Evolutionary conservation across 92 coral and sea anemone genomes (phyloP).

Genomic region (Epizoanthus illoricatus): DNA sequence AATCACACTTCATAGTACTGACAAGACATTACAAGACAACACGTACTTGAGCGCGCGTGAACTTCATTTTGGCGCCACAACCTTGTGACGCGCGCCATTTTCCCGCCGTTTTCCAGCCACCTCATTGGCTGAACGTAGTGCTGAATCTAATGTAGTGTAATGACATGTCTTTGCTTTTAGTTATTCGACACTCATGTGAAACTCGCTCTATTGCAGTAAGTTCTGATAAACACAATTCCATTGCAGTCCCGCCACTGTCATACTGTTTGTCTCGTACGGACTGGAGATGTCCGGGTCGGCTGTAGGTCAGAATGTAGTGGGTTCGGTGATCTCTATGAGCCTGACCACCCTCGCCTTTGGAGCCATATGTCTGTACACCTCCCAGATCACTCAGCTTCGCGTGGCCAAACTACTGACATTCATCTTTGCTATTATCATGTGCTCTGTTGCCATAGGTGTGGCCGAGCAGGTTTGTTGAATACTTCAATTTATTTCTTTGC

Average conservation of each 20-base stretch:
- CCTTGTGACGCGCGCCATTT: too few relatives aligned
- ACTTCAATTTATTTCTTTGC: too few relatives aligned
- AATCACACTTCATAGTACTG: too few relatives aligned
- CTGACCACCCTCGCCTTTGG: conserved; percentile 29
- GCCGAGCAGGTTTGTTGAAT: conserved; percentile 49
- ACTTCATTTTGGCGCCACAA: too few relatives aligned
- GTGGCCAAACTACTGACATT: conserved; percentile 65
- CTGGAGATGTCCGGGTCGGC: conserved; percentile 41
- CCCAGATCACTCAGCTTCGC: conserved; percentile 50
- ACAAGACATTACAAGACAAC: too few relatives aligned
- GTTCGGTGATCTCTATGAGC: conserved; percentile 27
- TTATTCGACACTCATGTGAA: too few relatives aligned
- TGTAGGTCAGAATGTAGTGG: conserved; percentile 34
- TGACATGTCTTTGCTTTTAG: too few relatives aligned
- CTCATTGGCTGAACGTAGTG: too few relatives aligned
- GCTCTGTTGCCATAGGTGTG: conserved; percentile 57
- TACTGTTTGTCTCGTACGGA: conserved; percentile 57
- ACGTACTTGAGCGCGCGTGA: too few relatives aligned
- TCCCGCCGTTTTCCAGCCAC: too few relatives aligned
- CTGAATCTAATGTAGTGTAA: too few relatives aligned
- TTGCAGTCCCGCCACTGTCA: conserved; percentile 62
- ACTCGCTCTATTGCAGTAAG: too few relatives aligned
- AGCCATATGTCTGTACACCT: conserved; percentile 47
- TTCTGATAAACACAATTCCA: not conserved
- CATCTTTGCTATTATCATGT: conserved; percentile 61